A percentile compares a stretch with the other conserved stretches of the same genome.
These are phyloP conservation scores for Chloromyia formosa DNA, from an alignment of 2,888 invertebrate species.

Conservation along the genomic window DNA sequence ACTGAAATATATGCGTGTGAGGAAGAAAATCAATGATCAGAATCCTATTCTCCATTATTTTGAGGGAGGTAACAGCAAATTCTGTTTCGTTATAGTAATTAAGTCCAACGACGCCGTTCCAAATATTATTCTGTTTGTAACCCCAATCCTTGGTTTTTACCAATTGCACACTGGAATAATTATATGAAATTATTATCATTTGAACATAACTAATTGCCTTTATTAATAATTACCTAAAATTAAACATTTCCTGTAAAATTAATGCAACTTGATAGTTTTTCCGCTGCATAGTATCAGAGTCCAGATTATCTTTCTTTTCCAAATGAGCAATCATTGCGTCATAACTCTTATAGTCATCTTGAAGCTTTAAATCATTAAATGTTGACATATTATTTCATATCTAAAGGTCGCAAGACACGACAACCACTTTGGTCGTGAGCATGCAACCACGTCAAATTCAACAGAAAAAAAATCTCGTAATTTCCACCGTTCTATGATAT, in stretches of 20 bases:
- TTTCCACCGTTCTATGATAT: no score
- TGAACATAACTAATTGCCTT: no score
- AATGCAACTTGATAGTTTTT: constrained; percentile 3
- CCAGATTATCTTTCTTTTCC: background rate
- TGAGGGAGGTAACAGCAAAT: background rate
- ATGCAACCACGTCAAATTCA: no score
- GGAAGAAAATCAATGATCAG: background rate
- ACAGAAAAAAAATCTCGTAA: no score
- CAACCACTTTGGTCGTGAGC: no score
- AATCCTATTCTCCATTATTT: background rate
- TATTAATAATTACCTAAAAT: constrained; percentile 35
- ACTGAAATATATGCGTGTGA: background rate
- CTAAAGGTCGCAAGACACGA: no score
- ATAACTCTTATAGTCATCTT: background rate
- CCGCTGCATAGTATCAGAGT: constrained; percentile 23
- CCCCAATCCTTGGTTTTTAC: constrained; percentile 3
- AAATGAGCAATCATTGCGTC: constrained; percentile 10
- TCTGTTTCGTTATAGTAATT: background rate
- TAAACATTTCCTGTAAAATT: background rate
- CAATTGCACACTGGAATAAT: background rate
- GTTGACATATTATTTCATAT: background rate
- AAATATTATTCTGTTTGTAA: constrained; percentile 6
- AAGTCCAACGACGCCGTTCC: constrained; percentile 13
- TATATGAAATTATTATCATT: no score
- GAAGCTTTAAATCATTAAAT: constrained; percentile 1